Conservation (phyloP, 64 coral and sea anemone species). For the Dendrophyllia cribrosa region DNA sequence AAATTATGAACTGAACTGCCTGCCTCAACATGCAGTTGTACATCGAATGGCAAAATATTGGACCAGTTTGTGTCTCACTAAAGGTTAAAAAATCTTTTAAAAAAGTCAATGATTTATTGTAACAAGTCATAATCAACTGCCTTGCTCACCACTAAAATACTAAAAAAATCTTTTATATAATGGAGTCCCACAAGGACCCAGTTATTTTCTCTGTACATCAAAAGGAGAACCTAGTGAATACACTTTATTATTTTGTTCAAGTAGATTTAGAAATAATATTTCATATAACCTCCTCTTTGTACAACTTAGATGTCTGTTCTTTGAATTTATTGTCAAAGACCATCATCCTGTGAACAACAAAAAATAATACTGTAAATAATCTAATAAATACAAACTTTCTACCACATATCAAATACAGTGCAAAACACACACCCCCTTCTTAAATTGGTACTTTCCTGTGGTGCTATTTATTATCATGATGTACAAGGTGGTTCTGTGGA, state of each 20-base stretch:
- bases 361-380: not conserved
- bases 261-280: slow-evolving; percentile 51
- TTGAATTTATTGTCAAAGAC: slow-evolving; percentile 30
- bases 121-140: not conserved
- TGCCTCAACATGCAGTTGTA: too few relatives aligned
- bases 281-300: slow-evolving; percentile 29
- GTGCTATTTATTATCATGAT: too few relatives aligned
- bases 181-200: not conserved
- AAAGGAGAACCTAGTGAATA: slow-evolving; percentile 16
- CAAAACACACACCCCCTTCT: too few relatives aligned
- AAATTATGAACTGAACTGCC: too few relatives aligned
- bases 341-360: slow-evolving; percentile 12
- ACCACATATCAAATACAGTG: not conserved
- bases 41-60: too few relatives aligned
- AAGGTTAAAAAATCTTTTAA: slow-evolving; percentile 1
- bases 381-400: not conserved
- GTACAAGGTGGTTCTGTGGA: too few relatives aligned
- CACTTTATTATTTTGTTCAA: slow-evolving; percentile 14
- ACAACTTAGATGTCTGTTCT: slow-evolving; percentile 14
- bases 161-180: not conserved
- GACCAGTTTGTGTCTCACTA: too few relatives aligned
- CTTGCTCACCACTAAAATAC: slow-evolving; percentile 11
- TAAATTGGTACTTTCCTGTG: too few relatives aligned
- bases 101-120: not conserved
- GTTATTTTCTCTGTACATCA: slow-evolving; percentile 27